phyloP scores from a whole-genome alignment of 2,797 vertebrate species.

The Spatula clypeata region DNA sequence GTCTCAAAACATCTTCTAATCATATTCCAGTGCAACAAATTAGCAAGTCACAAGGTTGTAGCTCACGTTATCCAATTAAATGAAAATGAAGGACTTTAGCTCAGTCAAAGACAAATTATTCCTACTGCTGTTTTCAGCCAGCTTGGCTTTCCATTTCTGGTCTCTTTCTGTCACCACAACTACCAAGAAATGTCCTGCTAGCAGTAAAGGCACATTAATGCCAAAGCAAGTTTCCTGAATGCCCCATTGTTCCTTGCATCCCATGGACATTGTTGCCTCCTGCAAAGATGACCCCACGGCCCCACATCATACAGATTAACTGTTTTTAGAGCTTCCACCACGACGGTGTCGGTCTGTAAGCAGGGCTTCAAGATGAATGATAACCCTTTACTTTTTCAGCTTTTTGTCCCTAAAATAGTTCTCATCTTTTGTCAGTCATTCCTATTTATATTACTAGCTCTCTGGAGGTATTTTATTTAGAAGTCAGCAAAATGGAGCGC shows the following conservation, averaged over 20 bases:
- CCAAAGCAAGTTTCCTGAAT: neutral
- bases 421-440: neutral
- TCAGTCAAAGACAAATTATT: conserved; percentile 66
- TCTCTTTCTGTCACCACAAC: neutral
- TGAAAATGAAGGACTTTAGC: conserved; percentile 65
- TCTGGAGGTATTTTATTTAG: conserved; percentile 14
- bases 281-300: fast-evolving
- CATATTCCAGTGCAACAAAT: conserved; percentile 73
- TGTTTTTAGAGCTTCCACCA: neutral
- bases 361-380: neutral
- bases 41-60: conserved; percentile 68
- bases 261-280: too few species aligned
- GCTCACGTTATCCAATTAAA: conserved; percentile 73
- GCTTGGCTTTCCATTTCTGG: neutral
- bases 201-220: neutral
- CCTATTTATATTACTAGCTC: neutral
- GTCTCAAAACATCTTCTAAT: conserved; percentile 77
- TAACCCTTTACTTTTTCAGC: neutral
- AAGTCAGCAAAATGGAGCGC: neutral
- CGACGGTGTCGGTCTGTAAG: fast-evolving
- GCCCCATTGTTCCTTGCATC: neutral
- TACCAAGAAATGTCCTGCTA: fast-evolving
- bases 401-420: neutral
- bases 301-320: fast-evolving
- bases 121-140: conserved; percentile 22